These are phyloP conservation scores for Anarhynchus alexandrinus DNA, from an alignment of 2,113 vertebrate genomes.

Conservation along the genomic window DNA sequence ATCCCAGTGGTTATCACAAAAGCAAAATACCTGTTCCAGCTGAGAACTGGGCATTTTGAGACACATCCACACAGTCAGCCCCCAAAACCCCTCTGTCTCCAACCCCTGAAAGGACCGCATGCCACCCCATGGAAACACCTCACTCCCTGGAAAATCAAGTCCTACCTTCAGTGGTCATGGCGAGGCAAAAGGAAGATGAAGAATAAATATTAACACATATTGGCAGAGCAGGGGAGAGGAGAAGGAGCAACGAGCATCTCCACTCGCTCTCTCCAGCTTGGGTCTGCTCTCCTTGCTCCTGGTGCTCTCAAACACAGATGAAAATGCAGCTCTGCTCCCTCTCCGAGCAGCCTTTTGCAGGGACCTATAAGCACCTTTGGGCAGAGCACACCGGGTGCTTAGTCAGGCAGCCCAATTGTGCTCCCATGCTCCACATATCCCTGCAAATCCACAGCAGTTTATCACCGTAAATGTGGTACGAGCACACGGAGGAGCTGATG, in stretches of 20 bases:
- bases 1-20: not conserved
- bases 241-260: not conserved
- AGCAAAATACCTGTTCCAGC: not conserved
- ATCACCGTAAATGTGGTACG: rapidly evolving
- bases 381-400: rapidly evolving
- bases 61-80: rapidly evolving
- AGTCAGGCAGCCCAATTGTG: not conserved
- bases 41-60: not conserved
- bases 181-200: not conserved
- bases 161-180: not conserved
- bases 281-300: not conserved
- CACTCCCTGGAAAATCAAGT: not conserved
- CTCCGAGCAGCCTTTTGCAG: not conserved
- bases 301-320: not conserved
- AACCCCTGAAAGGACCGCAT: not conserved
- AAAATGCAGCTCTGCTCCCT: not conserved
- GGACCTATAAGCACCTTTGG: not conserved
- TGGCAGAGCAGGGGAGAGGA: not conserved
- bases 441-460: rapidly evolving
- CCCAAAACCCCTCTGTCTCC: not conserved
- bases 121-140: not conserved
- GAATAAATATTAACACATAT: not conserved
- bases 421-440: rapidly evolving
- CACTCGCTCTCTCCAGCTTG: rapidly evolving
- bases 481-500: not conserved